Percentiles rank a stretch among this genome's conserved stretches.
phyloP scores from a whole-genome alignment of 2,888 invertebrate species.

The Meta bourneti region DNA sequence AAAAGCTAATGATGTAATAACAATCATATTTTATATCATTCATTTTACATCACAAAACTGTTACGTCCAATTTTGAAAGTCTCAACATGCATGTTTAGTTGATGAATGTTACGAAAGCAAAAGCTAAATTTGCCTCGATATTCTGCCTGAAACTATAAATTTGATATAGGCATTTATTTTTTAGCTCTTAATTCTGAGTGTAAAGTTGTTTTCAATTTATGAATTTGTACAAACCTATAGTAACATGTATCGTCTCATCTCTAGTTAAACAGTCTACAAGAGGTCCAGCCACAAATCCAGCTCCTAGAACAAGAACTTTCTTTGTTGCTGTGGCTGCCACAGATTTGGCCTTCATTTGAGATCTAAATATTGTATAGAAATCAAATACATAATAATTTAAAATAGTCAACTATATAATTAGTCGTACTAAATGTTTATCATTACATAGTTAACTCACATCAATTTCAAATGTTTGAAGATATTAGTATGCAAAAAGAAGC shows the following conservation, averaged over 20 bases:
- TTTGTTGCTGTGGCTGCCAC: constrained; percentile 81
- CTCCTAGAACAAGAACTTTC: constrained; percentile 93
- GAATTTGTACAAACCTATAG: constrained; percentile 85
- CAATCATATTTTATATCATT: too few species aligned
- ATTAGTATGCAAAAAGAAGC: too few species aligned
- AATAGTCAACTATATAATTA: not conserved
- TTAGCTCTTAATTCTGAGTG: not conserved
- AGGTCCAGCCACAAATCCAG: constrained; percentile 96
- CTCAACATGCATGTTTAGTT: too few species aligned
- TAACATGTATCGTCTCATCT: constrained; percentile 90
- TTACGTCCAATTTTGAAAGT: too few species aligned
- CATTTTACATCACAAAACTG: too few species aligned
- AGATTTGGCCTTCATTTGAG: constrained; percentile 75
- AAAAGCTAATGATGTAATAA: too few species aligned
- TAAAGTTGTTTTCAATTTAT: not conserved
- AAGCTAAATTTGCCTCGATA: too few species aligned
- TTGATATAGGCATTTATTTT: too few species aligned
- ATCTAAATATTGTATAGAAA: constrained; percentile 21
- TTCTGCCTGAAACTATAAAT: too few species aligned
- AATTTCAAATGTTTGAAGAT: not conserved
- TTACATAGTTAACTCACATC: not conserved
- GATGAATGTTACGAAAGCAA: too few species aligned
- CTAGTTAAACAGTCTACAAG: constrained; percentile 95
- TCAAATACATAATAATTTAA: not conserved
- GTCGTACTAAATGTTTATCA: not conserved